Evolutionary conservation across 2,113 vertebrate species (phyloP).

Genomic region (Eolophus roseicapilla): DNA sequence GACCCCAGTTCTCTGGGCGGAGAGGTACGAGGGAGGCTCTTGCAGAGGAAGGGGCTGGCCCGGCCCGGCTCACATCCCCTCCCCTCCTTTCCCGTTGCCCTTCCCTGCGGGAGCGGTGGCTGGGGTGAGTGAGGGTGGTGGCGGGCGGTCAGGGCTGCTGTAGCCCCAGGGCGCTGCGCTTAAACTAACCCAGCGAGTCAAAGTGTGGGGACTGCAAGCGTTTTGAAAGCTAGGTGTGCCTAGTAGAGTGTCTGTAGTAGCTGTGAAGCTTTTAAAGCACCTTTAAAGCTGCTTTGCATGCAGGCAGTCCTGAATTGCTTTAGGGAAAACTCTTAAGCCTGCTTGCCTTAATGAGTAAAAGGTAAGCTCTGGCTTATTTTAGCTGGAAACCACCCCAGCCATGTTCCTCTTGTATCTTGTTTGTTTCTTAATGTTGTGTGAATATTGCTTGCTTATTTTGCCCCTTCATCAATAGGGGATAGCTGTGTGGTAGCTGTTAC

Average conservation of each 20-base stretch:
- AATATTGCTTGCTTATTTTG: background rate
- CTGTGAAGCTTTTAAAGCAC: background rate
- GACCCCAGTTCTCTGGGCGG: fast-evolving
- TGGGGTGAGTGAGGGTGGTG: fast-evolving
- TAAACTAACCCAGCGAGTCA: fast-evolving
- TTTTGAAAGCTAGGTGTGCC: fast-evolving
- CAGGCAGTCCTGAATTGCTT: background rate
- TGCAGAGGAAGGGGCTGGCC: fast-evolving
- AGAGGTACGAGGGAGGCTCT: background rate
- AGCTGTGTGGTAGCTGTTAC: background rate
- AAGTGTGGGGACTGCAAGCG: fast-evolving
- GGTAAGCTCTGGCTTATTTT: background rate
- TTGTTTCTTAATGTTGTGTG: background rate
- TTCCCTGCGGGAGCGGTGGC: fast-evolving
- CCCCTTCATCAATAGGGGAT: background rate
- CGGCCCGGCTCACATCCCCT: no score
- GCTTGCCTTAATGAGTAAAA: background rate
- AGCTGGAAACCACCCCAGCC: fast-evolving
- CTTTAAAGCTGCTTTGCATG: background rate
- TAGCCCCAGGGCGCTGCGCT: fast-evolving
- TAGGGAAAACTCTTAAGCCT: background rate
- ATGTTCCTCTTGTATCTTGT: fast-evolving
- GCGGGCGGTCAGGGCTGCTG: fast-evolving
- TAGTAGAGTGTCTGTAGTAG: fast-evolving
- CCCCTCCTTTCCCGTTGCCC: fast-evolving